Evolutionary conservation across 2,113 vertebrate genomes (phyloP), one percentile per base, ranked within the genome.

Genomic region (Acrocephalus arundinaceus): DNA sequence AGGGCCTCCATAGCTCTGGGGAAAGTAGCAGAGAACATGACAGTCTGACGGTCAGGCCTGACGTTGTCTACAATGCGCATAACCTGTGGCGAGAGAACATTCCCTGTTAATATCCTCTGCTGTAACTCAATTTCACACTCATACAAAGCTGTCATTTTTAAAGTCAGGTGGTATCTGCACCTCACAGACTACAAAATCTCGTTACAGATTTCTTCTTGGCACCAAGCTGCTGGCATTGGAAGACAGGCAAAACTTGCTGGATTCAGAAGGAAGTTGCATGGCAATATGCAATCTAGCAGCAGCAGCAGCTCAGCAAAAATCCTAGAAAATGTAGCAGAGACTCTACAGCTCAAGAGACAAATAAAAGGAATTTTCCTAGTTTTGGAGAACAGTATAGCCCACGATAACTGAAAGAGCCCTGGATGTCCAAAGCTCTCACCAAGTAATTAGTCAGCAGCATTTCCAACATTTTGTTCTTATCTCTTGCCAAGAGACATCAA

Each of bases 11-110:
- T 99, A 61, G 99, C 98, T 97, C 99, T 98, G 84, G 99, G 99
- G 48, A 99, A 99, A 55, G 99, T 99, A 81, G 99, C 99, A 11
- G 99, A 99, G 97, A 99, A 99, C 99, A 99, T 99, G 93, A 99
- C 99, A 7, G 99, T 99, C 98, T 99, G 99, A 22, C 99, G 98
- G 93, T 99, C 99, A 30, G 99, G 99, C 76, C 99, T 98, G 51
- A 99, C 98, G 74, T 99, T 99, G 97, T 99, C 99, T 96, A 99
- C 98, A 93, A 99, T 99, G 71, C 99, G 99, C 99, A 99, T 99
- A 73, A 99, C 99, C 99, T 99, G 88, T 31, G 62, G 31, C 4
- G 84, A 88, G 41, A 92, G 62, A 92, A 80, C 45, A 25, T 2
- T 7, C n/a, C 52, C 24, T 2, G 58, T 96, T 85, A 93, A 57